Evolutionary conservation across 2,888 invertebrate genomes (phyloP), one percentile per base, ranked within the genome.

Genomic region (Tetheella fluctuosa): DNA sequence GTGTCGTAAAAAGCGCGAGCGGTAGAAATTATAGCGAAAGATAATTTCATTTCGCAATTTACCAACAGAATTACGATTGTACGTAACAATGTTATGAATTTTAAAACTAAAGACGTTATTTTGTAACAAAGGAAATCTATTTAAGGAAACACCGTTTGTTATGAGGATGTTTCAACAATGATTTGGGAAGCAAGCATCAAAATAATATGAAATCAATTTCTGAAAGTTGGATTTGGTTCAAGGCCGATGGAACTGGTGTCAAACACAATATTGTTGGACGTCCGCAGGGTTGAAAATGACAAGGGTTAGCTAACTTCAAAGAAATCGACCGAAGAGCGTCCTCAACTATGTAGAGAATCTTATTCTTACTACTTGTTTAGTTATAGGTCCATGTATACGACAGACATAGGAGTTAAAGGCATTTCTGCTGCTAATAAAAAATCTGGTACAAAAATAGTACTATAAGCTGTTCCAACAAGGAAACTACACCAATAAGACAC

Each of bases 41-140:
- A 48, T 48, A 48, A 48, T 48, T 48, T 20, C 48, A 48, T 48
- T 48, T 48, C 20, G 48, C 54, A 30, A 54, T 28, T 15, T 54
- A 30, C 17, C 48, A 59, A 61, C 34, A 52, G 34, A 62, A 63
- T 62, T 39, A 59, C 39, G 57, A 62, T 62, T 64, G 56, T 52
- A 64, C 52, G 56, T 54, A 55, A n/a, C 34, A 34, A 52, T 57
- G 8, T 52, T 48, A 67, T 59, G 54, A 63, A 66, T 64, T 23
- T 65, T 64, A 42, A 61, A 67, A 59, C 48, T 48, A 61, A 62
- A 65, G 58, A 63, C 54, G 53, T 52, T 23, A 68, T 80, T 72
- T 76, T 69, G 82, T 67, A 81, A 81, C 63, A 69, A 63, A 63
- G 80, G 82, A 81, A 79, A 70, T 64, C 59, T 61, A 67, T 61